phyloP scores from a whole-genome alignment of 2,797 vertebrate species.

The Botia almorhae region DNA sequence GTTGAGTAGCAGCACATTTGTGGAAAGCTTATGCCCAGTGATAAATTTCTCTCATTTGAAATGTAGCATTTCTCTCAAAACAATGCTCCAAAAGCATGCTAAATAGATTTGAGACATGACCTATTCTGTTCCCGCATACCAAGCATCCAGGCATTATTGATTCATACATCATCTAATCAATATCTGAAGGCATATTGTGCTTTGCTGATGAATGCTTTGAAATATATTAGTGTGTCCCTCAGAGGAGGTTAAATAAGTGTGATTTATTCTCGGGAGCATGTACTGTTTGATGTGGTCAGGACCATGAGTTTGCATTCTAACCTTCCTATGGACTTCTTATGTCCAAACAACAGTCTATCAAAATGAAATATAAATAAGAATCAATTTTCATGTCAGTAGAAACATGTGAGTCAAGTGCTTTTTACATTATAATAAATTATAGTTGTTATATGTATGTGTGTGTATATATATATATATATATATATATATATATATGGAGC shows the following conservation, averaged over 20 bases:
- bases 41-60: neutral
- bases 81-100: constrained; percentile 7
- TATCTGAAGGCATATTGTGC: constrained; percentile 40
- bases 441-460: neutral
- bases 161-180: constrained; percentile 53
- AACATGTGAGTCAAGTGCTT: neutral
- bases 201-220: constrained; percentile 39
- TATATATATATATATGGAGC: too few relatives aligned
- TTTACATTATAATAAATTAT: neutral
- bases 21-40: neutral
- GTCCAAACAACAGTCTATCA: constrained; percentile 10
- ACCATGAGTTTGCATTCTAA: constrained; percentile 9
- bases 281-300: neutral
- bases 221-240: constrained; percentile 17
- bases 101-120: constrained; percentile 47
- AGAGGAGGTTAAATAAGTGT: constrained; percentile 24
- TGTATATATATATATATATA: too few relatives aligned
- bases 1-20: neutral
- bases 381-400: constrained; percentile 1
- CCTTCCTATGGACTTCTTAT: too few relatives aligned
- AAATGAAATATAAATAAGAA: constrained; percentile 1
- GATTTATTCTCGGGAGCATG: constrained; percentile 12
- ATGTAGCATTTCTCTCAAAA: constrained; percentile 10
- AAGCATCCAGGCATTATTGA: constrained; percentile 51
- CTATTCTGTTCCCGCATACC: constrained; percentile 18